Conservation (phyloP, 1,140 invertebrate species). For the Pectinophora gossypiella region DNA sequence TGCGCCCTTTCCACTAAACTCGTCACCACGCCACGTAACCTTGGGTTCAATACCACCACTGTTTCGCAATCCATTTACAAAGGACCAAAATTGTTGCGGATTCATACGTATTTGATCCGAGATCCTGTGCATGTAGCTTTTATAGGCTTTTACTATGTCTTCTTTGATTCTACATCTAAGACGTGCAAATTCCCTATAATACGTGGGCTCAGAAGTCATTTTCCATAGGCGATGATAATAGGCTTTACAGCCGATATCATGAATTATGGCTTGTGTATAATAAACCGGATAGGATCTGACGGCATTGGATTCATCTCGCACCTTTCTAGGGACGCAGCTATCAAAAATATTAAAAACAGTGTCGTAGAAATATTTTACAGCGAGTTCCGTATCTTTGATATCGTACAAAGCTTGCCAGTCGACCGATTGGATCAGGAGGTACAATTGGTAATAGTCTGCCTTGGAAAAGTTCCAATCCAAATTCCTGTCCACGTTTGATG, state of each 20-base stretch:
- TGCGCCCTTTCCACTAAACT: too few species aligned
- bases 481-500: background rate
- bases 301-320: background rate
- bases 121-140: background rate
- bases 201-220: background rate
- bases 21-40: too few species aligned
- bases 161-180: background rate
- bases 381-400: background rate
- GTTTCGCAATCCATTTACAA: too few species aligned
- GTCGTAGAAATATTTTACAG: background rate
- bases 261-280: background rate
- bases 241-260: background rate
- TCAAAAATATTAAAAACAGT: slow-evolving; percentile 6
- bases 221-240: background rate
- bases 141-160: background rate
- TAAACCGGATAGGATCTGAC: slow-evolving; percentile 4
- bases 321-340: background rate
- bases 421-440: background rate
- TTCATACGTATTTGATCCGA: background rate
- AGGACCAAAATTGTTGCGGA: too few species aligned
- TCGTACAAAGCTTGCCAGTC: background rate
- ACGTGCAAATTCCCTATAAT: background rate
- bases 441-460: background rate
- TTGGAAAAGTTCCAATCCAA: slow-evolving; percentile 7
- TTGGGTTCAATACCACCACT: too few species aligned